Percentiles rank a stretch among this genome's conserved stretches.
phyloP scores from a whole-genome alignment of 2,888 invertebrate genomes.

The Flexamia atlantica region DNA sequence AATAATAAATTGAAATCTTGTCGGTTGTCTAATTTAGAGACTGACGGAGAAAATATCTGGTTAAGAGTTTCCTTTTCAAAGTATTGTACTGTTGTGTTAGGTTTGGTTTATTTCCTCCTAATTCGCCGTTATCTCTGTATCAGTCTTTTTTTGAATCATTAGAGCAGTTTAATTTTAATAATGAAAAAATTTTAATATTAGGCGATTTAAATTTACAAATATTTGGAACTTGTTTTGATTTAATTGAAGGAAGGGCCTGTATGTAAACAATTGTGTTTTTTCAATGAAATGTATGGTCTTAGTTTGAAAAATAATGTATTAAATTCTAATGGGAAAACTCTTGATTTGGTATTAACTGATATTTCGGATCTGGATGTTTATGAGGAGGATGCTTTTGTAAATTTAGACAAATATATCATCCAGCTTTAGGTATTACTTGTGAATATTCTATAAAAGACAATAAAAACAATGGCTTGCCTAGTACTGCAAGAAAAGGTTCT shows the following conservation, averaged over 20 bases:
- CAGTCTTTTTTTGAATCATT: background rate
- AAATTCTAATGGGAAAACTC: background rate
- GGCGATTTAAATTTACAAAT: slow-evolving; percentile 20
- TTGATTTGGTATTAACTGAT: slow-evolving; percentile 4
- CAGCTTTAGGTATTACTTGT: too few relatives aligned
- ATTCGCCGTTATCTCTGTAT: background rate
- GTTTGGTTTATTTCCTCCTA: slow-evolving; percentile 16
- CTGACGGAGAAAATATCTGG: slow-evolving; percentile 1
- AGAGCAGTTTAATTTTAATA: background rate
- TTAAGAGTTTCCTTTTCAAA: background rate
- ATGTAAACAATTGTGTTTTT: slow-evolving; percentile 11
- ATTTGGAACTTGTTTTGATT: background rate
- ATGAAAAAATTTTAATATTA: slow-evolving; percentile 2
- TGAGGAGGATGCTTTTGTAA: too few relatives aligned
- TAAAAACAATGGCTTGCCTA: too few relatives aligned
- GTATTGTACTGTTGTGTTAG: background rate
- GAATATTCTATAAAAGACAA: too few relatives aligned
- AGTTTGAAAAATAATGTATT: background rate
- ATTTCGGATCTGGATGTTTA: too few relatives aligned
- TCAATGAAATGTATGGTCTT: background rate
- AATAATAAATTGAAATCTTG: background rate
- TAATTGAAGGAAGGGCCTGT: background rate
- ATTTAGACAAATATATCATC: too few relatives aligned
- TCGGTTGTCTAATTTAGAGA: slow-evolving; percentile 14
- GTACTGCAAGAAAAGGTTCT: too few relatives aligned